Percentiles rank a stretch among this genome's conserved stretches.
Evolutionary conservation across 2,888 invertebrate genomes (phyloP).

Genomic region (Ophioninae sp.): DNA sequence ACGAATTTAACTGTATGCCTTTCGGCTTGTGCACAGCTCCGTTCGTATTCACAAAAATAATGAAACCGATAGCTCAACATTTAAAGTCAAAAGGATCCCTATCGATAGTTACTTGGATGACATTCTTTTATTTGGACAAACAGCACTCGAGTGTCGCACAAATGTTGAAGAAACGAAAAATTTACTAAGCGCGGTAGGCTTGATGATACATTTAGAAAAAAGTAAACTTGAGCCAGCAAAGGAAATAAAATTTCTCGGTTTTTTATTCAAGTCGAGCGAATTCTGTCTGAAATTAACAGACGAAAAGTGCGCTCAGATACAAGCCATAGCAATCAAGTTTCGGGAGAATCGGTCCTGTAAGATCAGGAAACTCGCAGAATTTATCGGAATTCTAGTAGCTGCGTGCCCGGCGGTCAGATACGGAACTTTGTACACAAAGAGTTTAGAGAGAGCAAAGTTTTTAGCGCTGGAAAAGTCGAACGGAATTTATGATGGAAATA

Average conservation of each 20-base stretch:
- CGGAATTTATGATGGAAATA: constrained; percentile 1
- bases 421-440: constrained; percentile 2
- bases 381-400: too few relatives aligned
- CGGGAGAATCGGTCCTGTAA: background rate
- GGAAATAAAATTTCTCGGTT: background rate
- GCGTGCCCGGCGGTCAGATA: background rate
- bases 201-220: background rate
- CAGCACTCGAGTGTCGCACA: background rate
- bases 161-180: background rate
- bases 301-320: background rate
- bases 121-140: constrained; percentile 1
- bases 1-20: constrained; percentile 20
- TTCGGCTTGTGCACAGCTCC: constrained; percentile 9
- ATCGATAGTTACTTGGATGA: constrained; percentile 2
- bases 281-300: background rate
- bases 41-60: constrained; percentile 12
- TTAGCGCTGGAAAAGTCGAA: background rate
- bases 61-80: constrained; percentile 14
- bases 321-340: background rate
- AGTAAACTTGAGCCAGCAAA: background rate
- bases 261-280: background rate
- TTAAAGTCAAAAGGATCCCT: constrained; percentile 14
- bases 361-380: background rate
- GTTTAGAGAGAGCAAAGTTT: background rate
- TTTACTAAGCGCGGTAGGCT: background rate